Conservation (phyloP, 2,888 invertebrate species). For the Arge pagana region DNA sequence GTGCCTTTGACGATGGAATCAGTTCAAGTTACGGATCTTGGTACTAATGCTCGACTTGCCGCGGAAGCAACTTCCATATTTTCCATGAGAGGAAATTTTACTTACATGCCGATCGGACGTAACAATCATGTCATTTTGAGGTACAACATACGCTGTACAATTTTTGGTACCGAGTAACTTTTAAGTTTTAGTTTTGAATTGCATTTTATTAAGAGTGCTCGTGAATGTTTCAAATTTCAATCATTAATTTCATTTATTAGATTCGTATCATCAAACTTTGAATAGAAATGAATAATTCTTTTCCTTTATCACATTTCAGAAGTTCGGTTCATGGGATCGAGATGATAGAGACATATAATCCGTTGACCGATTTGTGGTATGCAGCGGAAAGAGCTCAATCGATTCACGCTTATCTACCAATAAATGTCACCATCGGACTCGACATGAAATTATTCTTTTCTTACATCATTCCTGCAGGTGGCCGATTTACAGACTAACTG, state of each 20-base stretch:
- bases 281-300: background rate
- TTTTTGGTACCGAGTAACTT: constrained; percentile 1
- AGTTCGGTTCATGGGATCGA: constrained; percentile 63
- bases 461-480: constrained; percentile 50
- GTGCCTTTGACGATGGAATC: constrained; percentile 63
- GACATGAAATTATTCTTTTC: constrained; percentile 48
- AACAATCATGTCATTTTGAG: constrained; percentile 65
- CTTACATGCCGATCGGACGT: constrained; percentile 63
- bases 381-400: constrained; percentile 72
- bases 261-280: background rate
- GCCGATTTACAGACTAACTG: too few relatives aligned
- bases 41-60: constrained; percentile 65
- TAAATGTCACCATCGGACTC: constrained; percentile 58
- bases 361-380: constrained; percentile 68
- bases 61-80: constrained; percentile 63
- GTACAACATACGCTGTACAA: constrained; percentile 54
- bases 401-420: constrained; percentile 68
- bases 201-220: background rate
- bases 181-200: background rate
- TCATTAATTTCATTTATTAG: background rate
- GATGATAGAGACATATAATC: constrained; percentile 64
- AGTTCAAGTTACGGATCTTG: constrained; percentile 64
- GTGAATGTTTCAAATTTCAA: constrained; percentile 1
- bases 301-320: constrained; percentile 47
- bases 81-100: constrained; percentile 72